phyloP scores from a whole-genome alignment of 1,140 invertebrate species.

The Dysdera silvatica region DNA sequence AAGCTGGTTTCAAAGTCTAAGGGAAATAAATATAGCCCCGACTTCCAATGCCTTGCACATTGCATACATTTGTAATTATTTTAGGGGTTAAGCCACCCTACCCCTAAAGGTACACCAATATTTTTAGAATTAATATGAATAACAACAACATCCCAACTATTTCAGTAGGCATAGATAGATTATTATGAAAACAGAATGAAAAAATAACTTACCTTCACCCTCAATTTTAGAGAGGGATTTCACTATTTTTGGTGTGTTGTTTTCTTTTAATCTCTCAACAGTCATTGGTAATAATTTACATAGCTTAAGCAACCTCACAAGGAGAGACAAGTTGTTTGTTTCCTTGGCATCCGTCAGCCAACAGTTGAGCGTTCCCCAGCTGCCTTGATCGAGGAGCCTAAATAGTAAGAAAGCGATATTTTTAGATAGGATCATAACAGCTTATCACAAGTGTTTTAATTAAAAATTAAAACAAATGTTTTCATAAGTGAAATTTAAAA shows the following conservation, averaged over 20 bases:
- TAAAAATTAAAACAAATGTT: too few relatives aligned
- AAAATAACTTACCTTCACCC: constrained; percentile 56
- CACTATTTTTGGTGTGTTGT: constrained; percentile 81
- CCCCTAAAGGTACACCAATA: too few relatives aligned
- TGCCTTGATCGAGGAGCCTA: constrained; percentile 78
- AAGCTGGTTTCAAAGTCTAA: too few relatives aligned
- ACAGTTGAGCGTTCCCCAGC: constrained; percentile 76
- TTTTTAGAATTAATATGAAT: too few relatives aligned
- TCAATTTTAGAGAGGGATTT: constrained; percentile 75
- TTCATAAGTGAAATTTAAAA: too few relatives aligned
- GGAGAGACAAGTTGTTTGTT: constrained; percentile 72
- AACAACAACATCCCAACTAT: too few relatives aligned
- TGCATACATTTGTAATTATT: too few relatives aligned
- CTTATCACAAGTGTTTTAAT: too few relatives aligned
- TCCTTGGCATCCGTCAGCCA: constrained; percentile 80
- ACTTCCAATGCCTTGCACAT: too few relatives aligned
- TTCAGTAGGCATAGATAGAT: background rate
- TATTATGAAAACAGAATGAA: background rate
- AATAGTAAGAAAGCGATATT: background rate
- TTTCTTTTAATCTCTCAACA: constrained; percentile 77
- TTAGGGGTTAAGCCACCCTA: too few relatives aligned
- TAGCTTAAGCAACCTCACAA: constrained; percentile 74
- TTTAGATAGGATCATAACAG: too few relatives aligned
- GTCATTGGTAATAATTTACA: constrained; percentile 76
- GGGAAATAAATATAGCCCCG: too few relatives aligned